Evolutionary conservation across 2,888 invertebrate genomes (phyloP), one percentile per base, ranked within the genome.

Genomic region (Ophonus ardosiacus): DNA sequence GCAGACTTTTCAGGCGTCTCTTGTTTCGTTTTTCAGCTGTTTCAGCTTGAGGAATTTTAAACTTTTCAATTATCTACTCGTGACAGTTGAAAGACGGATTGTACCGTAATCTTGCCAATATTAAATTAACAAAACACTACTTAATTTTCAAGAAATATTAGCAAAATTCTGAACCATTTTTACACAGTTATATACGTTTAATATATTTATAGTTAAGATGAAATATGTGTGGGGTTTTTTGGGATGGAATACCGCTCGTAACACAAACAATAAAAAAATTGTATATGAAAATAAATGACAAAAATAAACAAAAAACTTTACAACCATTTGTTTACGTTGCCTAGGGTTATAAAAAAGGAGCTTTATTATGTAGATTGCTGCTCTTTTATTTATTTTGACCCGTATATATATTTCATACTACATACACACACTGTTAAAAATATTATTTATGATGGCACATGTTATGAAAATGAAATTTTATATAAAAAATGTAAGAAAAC

Each of bases 311-410:
- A 13, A 18, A 18, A 17, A 7, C 17, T 59, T 59, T 59, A 59
- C 59, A 17, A 17, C 59, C 59, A 59, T 59, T 59, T 59, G 63
- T 18, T 21, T 8, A 63, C 21, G 24, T 7, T 68, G 38, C 68
- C 65, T 68, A 13, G 0, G 38, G 68, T n/a, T 38, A 38, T 68
- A 68, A 68, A 59, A 63, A 61, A 61, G 13, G 63, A 38, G 8
- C 15, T 31, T 21, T 40, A 38, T n/a, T 68, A 68, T 68, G 68
- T n/a, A 68, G 38, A 68, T 65, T 68, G 68, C 31, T 31, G 21
- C 40, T 68, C 15, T 15, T 40, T 68, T 68, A 68, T 68, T 68
- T 68, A 38, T 68, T 68, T 40, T 31, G 15, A 59, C 68, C 24
- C 8, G 13, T 24, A 21, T 13, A 8, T 21, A 21, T 21, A 17